A percentile compares a stretch with the other conserved stretches of the same genome.
Conservation (phyloP, 2,113 vertebrate species). For the Cricetomys ansorgei region DNA sequence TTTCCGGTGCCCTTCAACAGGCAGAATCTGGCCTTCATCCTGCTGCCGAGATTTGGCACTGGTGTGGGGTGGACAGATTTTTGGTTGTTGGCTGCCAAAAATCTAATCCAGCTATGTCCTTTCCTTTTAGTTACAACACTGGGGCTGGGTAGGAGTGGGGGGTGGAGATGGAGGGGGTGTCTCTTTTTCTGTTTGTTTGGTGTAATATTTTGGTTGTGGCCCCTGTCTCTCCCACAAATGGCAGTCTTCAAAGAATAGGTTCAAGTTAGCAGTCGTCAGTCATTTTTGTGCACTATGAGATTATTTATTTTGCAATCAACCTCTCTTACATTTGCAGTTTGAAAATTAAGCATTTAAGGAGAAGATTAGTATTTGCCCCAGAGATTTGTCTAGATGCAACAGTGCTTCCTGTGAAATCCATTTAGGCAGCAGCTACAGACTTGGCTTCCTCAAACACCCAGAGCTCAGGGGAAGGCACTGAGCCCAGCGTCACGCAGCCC, state of each 20-base stretch:
- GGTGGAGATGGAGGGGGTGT: too few relatives aligned
- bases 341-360: constrained; percentile 41
- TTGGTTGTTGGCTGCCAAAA: not conserved
- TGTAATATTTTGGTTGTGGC: not conserved
- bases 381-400: not conserved
- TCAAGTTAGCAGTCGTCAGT: not conserved
- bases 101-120: not conserved
- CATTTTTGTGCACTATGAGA: not conserved
- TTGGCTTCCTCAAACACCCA: not conserved
- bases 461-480: not conserved
- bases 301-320: not conserved
- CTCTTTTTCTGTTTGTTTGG: not conserved
- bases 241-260: not conserved
- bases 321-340: not conserved
- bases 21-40: not conserved
- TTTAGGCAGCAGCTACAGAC: not conserved
- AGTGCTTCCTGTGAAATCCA: constrained; percentile 23
- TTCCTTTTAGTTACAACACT: not conserved
- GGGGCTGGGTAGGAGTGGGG: too few relatives aligned
- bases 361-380: constrained; percentile 5
- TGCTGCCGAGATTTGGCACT: not conserved
- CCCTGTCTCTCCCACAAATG: not conserved
- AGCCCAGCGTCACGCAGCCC: not conserved
- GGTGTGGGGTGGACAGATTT: not conserved
- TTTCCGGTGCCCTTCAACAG: not conserved